A percentile compares a stretch with the other conserved stretches of the same genome.
phyloP scores from a whole-genome alignment of 2,113 vertebrate genomes.

The Nanorana parkeri region DNA sequence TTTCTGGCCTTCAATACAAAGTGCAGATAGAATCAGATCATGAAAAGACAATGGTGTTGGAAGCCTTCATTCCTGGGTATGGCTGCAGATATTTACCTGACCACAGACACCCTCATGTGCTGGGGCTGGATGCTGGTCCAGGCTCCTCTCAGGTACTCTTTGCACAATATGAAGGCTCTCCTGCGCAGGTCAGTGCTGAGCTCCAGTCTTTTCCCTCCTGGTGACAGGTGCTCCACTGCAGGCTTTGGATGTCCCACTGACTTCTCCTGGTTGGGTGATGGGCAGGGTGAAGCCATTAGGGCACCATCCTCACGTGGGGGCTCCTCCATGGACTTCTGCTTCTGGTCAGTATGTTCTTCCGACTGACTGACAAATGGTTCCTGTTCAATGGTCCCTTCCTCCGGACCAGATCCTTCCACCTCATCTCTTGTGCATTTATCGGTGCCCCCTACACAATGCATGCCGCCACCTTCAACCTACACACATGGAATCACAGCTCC shows the following conservation, averaged over 20 bases:
- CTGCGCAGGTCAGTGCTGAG: not conserved
- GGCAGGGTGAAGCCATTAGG: not conserved
- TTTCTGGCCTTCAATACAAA: no score
- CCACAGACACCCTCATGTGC: slow-evolving; percentile 42
- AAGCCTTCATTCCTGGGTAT: no score
- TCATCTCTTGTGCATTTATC: not conserved
- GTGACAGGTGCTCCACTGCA: not conserved
- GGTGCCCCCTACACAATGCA: not conserved
- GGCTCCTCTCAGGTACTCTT: slow-evolving; percentile 35
- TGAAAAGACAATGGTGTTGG: no score
- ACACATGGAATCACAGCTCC: not conserved
- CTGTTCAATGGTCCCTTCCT: not conserved
- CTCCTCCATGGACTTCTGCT: not conserved
- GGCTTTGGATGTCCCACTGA: not conserved
- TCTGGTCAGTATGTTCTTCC: not conserved
- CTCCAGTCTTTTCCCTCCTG: slow-evolving; percentile 17
- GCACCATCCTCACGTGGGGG: not conserved
- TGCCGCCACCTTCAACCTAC: not conserved
- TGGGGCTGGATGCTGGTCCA: slow-evolving; percentile 40
- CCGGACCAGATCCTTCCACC: not conserved
- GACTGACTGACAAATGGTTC: not conserved
- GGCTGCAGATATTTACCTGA: no score
- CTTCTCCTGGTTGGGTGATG: no score
- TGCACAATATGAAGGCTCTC: slow-evolving; percentile 24
- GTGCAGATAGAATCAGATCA: no score